Evolutionary conservation across 2,113 vertebrate genomes (phyloP).

Genomic region (Lutjanus erythropterus): DNA sequence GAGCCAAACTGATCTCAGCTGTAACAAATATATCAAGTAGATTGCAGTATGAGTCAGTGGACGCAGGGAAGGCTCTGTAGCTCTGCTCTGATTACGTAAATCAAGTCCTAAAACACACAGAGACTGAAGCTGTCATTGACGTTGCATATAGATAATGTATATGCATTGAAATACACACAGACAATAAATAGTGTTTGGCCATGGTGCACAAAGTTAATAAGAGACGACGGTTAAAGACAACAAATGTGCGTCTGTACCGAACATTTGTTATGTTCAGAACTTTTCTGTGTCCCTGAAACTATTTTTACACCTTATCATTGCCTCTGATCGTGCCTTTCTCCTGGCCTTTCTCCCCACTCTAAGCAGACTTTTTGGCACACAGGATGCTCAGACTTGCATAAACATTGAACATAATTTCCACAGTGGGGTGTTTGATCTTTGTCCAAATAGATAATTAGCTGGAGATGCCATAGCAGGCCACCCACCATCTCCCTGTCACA

Average conservation of each 20-base stretch:
- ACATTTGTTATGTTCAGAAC: background rate
- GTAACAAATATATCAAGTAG: background rate
- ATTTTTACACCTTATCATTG: slow-evolving; percentile 16
- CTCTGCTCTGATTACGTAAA: background rate
- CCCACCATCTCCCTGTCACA: slow-evolving; percentile 58
- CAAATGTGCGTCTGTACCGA: background rate
- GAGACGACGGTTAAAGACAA: background rate
- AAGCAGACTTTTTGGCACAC: slow-evolving; percentile 48
- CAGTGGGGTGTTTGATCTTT: slow-evolving; percentile 71
- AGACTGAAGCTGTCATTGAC: background rate
- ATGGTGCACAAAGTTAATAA: background rate
- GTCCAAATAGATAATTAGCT: slow-evolving; percentile 77
- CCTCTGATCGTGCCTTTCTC: background rate
- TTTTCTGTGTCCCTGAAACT: slow-evolving; percentile 1
- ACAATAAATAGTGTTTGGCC: background rate
- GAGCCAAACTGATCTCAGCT: too few species aligned
- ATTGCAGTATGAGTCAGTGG: background rate
- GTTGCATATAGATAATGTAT: background rate
- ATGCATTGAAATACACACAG: background rate
- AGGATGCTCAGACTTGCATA: slow-evolving; percentile 45
- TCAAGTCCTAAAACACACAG: background rate
- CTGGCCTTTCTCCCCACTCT: slow-evolving; percentile 18
- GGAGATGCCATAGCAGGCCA: slow-evolving; percentile 48
- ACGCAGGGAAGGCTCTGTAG: background rate
- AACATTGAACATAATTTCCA: slow-evolving; percentile 65